Evolutionary conservation across 2,797 vertebrate species (phyloP).

Genomic region (Sebastes nivosus): DNA sequence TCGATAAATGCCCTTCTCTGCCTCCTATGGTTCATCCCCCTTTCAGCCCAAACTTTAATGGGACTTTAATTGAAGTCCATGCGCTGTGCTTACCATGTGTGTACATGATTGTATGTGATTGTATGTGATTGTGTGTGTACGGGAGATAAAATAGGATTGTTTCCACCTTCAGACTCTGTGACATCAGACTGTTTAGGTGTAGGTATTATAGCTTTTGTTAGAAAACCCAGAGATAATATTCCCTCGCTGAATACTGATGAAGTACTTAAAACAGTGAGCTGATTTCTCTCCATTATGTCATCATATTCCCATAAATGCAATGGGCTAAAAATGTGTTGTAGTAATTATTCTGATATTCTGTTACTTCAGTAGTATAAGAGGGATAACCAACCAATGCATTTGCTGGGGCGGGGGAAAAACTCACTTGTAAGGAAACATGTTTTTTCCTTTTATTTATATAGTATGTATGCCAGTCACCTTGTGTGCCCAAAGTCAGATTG

Average conservation of each 20-base stretch:
- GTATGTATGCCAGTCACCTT: slow-evolving; percentile 47
- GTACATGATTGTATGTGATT: slow-evolving; percentile 22
- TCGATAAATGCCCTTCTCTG: slow-evolving; percentile 92
- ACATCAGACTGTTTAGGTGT: slow-evolving; percentile 17
- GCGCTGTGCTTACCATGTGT: slow-evolving; percentile 52
- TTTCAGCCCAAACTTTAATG: slow-evolving; percentile 82
- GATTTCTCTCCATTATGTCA: slow-evolving; percentile 14
- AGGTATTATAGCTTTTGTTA: neutral
- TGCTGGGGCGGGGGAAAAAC: neutral
- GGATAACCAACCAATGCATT: neutral
- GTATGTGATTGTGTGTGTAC: slow-evolving; percentile 31
- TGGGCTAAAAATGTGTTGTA: neutral
- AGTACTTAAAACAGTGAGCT: neutral
- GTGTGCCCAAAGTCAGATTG: slow-evolving; percentile 54
- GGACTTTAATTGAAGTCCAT: slow-evolving; percentile 80
- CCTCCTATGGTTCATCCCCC: slow-evolving; percentile 76
- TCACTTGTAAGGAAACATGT: neutral
- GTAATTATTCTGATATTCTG: neutral
- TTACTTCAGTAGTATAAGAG: neutral
- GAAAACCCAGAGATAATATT: slow-evolving; percentile 3
- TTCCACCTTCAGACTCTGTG: slow-evolving; percentile 12
- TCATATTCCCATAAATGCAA: slow-evolving; percentile 1
- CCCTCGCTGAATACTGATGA: neutral
- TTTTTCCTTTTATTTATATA: slow-evolving; percentile 5
- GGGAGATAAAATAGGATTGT: slow-evolving; percentile 23